Conservation (phyloP, 1,140 invertebrate species). For the Nephotettix cincticeps region DNA sequence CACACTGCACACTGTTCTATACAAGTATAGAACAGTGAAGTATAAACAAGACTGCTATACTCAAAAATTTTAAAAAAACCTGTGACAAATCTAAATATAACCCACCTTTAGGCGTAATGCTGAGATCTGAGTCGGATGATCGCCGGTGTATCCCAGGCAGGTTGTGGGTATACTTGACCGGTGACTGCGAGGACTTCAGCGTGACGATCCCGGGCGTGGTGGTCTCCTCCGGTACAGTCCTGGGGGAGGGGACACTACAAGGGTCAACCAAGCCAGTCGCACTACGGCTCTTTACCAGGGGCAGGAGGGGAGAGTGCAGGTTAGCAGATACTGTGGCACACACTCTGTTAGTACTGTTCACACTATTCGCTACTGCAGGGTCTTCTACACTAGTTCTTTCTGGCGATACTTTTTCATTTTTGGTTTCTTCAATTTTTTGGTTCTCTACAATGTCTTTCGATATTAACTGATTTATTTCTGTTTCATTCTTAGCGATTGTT, state of each 20-base stretch:
- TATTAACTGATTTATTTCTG: too few species aligned
- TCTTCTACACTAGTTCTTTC: not conserved
- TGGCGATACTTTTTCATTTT: not conserved
- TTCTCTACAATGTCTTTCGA: not conserved
- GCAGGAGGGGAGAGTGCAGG: not conserved
- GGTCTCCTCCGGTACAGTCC: slow-evolving; percentile 37
- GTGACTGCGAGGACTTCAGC: slow-evolving; percentile 51
- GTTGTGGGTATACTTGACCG: slow-evolving; percentile 52
- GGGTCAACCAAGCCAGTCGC: slow-evolving; percentile 14
- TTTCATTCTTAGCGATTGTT: too few species aligned
- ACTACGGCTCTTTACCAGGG: slow-evolving; percentile 18
- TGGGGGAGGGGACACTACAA: slow-evolving; percentile 21
- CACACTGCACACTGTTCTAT: too few species aligned
- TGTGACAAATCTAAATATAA: too few species aligned
- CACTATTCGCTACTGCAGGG: not conserved
- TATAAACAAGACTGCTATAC: too few species aligned
- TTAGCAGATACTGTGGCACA: not conserved
- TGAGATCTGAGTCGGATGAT: slow-evolving; percentile 91
- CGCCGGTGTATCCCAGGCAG: slow-evolving; percentile 52
- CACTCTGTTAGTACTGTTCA: not conserved
- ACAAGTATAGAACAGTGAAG: too few species aligned
- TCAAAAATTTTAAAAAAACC: too few species aligned
- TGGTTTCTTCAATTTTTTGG: not conserved
- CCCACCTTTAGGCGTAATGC: slow-evolving; percentile 88
- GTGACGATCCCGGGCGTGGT: slow-evolving; percentile 47